Percentiles rank a stretch among this genome's conserved stretches.
phyloP scores from a whole-genome alignment of 2,797 vertebrate species.

The Oceanodroma leucorhoa region DNA sequence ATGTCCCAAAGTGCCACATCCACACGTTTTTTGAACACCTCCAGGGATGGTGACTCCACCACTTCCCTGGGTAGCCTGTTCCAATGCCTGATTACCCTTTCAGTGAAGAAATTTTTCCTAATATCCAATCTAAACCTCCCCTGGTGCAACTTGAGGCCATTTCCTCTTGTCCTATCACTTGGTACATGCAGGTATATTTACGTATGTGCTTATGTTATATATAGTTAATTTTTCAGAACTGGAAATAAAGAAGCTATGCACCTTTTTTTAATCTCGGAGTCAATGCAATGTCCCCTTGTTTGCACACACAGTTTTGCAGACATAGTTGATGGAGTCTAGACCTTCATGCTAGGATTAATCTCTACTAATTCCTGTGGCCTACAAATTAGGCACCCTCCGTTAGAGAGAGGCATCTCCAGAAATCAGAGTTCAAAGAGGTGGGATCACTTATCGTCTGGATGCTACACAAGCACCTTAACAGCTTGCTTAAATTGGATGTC shows the following conservation, averaged over 20 bases:
- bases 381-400: neutral
- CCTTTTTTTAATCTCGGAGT: neutral
- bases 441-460: neutral
- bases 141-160: too few species aligned
- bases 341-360: neutral
- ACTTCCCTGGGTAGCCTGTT: too few species aligned
- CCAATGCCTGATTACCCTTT: too few species aligned
- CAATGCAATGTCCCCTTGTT: fast-evolving
- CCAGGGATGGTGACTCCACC: too few species aligned
- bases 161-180: too few species aligned
- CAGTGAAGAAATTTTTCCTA: too few species aligned
- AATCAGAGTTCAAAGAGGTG: neutral
- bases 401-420: neutral
- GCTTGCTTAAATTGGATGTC: neutral
- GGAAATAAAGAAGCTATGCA: neutral
- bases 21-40: too few species aligned
- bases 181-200: neutral
- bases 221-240: neutral
- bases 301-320: neutral
- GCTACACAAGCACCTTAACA: neutral
- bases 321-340: neutral
- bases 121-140: too few species aligned
- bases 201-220: neutral
- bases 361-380: neutral
- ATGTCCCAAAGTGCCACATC: too few species aligned